Evolutionary conservation across 2,797 vertebrate species (phyloP), one percentile per base, ranked within the genome.

Genomic region (Chaenodraco wilsoni): DNA sequence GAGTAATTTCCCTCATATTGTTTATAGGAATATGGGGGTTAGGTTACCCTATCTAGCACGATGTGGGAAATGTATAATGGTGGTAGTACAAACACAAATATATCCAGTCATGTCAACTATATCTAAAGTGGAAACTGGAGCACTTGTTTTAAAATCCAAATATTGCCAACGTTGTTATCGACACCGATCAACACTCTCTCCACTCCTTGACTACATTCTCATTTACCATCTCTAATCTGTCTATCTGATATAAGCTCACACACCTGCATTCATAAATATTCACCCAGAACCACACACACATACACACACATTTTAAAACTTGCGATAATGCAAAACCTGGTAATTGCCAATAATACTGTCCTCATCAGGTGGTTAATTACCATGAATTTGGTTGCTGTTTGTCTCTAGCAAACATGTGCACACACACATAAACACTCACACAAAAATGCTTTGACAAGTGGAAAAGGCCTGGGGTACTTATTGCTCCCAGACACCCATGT

Each of bases 351-450:
- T 92, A 92, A 93, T 92, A 89, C 81, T 86, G 89, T 90, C 85
- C 84, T 93, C 90, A 90, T 92, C 89, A 91, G 87, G 87, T 91
- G 91, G 87, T 87, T 93, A 93, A 93, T 94, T 93, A 93, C 78
- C 89, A 81, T 90, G 89, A 88, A 92, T 92, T 82, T 85, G 82
- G 89, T 72, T 84, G 72, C 84, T 87, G 84, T 88, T 88, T 86
- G 83, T 89, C 85, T 83, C 61, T 5, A 69, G 73, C 79, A 81
- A 76, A 86, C 84, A 81, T 52, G 62, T 40, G 43, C 75, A 14
- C 70, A 65, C 50, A 68, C 78, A 79, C 70, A 70, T 54, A 74
- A 69, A 79, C 74, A 74, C 69, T 21, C 52, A 60, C 63, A 79
- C 72, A 82, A 75, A 37, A 86, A 69, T 79, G 78, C 81, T 84